phyloP scores from a whole-genome alignment of 2,888 invertebrate species.

The Epistrophe grossulariae region DNA sequence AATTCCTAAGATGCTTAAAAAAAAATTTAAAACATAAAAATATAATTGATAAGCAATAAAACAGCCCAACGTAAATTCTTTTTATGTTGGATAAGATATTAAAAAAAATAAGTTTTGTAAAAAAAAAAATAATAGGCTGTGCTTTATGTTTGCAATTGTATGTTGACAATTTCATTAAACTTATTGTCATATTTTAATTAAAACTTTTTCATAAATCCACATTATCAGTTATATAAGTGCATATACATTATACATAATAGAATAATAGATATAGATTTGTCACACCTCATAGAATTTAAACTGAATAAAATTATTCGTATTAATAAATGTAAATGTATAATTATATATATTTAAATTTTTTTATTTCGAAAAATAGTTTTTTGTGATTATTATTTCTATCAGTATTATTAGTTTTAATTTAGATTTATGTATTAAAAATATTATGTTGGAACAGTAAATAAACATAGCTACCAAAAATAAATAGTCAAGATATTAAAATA shows the following conservation, averaged over 20 bases:
- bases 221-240: background rate
- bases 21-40: conserved; percentile 11
- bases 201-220: background rate
- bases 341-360: background rate
- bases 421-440: conserved; percentile 18
- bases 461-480: conserved; percentile 44
- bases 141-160: conserved; percentile 40
- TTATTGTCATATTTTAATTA: conserved; percentile 13
- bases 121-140: conserved; percentile 57
- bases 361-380: conserved; percentile 9
- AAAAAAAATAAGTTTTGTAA: conserved; percentile 34
- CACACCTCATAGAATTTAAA: conserved; percentile 10
- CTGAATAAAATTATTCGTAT: background rate
- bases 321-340: background rate
- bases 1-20: conserved; percentile 15
- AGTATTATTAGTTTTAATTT: conserved; percentile 50
- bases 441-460: conserved; percentile 36
- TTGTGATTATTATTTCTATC: conserved; percentile 1
- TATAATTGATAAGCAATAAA: conserved; percentile 38
- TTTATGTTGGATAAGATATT: conserved; percentile 34
- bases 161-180: background rate
- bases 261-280: conserved; percentile 6
- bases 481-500: conserved; percentile 45
- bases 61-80: conserved; percentile 29
- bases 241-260: background rate